These are phyloP conservation scores for Chloroclysta siterata DNA, from an alignment of 2,888 invertebrate genomes.

Conservation along the genomic window DNA sequence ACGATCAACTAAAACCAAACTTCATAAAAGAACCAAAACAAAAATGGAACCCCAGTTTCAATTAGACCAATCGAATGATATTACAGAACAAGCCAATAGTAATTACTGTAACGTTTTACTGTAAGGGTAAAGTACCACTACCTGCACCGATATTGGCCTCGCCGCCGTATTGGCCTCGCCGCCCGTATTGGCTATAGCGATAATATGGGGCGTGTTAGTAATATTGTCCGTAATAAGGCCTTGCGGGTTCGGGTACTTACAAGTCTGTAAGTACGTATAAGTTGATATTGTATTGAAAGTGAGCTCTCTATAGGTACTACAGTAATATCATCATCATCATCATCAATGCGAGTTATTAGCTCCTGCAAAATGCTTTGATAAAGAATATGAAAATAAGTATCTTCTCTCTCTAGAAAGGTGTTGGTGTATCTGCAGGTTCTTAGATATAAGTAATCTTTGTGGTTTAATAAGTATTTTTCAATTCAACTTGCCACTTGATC, in stretches of 20 bases:
- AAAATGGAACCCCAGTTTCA: constrained; percentile 15
- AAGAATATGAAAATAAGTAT: too few species aligned
- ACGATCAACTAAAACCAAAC: constrained; percentile 1
- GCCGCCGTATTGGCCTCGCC: constrained; percentile 6
- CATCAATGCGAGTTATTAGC: too few species aligned
- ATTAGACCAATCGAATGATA: constrained; percentile 20
- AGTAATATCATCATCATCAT: too few species aligned
- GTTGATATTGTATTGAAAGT: constrained; percentile 1
- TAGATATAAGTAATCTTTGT: too few species aligned
- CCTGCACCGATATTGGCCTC: constrained; percentile 28
- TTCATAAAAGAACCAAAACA: constrained; percentile 1
- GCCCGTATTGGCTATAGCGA: constrained; percentile 40
- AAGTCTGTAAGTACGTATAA: neutral
- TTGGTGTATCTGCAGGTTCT: too few species aligned
- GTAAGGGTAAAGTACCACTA: constrained; percentile 29
- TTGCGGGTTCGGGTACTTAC: constrained; percentile 39
- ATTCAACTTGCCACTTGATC: too few species aligned
- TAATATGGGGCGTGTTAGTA: constrained; percentile 37
- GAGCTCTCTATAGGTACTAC: neutral
- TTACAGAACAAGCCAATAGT: constrained; percentile 24
- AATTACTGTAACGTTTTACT: constrained; percentile 27
- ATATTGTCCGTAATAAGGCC: constrained; percentile 23
- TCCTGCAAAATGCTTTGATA: too few species aligned
- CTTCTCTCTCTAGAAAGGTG: too few species aligned
- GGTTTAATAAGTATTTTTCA: too few species aligned